These are phyloP conservation scores for Timandra comae DNA, from an alignment of 2,888 invertebrate species.

Conservation along the genomic window DNA sequence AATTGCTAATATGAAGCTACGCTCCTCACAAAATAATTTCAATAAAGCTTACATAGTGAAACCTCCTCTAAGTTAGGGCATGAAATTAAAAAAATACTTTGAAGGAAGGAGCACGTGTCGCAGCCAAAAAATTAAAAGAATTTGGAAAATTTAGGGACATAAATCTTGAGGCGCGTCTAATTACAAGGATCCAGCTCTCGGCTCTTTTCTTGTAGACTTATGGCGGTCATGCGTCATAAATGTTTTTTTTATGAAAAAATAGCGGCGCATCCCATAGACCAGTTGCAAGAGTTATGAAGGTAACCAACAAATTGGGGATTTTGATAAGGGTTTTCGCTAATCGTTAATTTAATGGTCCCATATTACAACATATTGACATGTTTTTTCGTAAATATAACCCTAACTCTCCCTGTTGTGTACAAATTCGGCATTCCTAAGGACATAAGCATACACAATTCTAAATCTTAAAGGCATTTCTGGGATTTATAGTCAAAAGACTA, in stretches of 20 bases:
- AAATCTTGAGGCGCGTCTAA: conserved; percentile 68
- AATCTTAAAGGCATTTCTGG: conserved; percentile 23
- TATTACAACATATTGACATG: neutral
- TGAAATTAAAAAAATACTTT: conserved; percentile 31
- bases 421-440: conserved; percentile 2
- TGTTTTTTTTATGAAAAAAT: conserved; percentile 62
- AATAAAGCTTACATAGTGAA: conserved; percentile 23
- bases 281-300: conserved; percentile 43
- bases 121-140: conserved; percentile 63
- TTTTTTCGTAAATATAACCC: neutral
- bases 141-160: conserved; percentile 61
- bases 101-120: conserved; percentile 45
- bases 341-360: conserved; percentile 3
- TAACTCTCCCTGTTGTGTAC: neutral
- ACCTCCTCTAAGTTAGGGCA: conserved; percentile 30
- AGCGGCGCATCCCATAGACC: conserved; percentile 38
- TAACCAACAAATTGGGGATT: conserved; percentile 23
- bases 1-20: too few relatives aligned
- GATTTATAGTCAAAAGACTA: conserved; percentile 39
- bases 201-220: conserved; percentile 62
- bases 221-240: conserved; percentile 65
- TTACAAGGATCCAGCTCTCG: conserved; percentile 62
- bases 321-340: conserved; percentile 11
- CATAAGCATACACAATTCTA: neutral
- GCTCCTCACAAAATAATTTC: conserved; percentile 16